Conservation (phyloP, 2,113 vertebrate species). For the Callithrix jacchus region DNA sequence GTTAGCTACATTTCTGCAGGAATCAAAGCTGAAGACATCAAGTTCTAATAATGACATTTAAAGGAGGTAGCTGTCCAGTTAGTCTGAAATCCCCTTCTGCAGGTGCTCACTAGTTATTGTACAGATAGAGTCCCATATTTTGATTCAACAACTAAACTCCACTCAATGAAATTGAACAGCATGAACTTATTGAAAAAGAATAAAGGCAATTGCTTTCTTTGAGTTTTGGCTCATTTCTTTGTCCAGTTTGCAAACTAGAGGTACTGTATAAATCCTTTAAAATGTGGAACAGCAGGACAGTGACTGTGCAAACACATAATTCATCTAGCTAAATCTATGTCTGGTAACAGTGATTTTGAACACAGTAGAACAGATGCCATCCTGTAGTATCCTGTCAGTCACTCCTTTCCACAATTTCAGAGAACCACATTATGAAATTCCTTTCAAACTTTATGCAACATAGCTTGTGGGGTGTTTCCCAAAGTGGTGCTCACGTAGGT, state of each 20-base stretch:
- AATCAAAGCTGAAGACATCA: not conserved
- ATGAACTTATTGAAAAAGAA: not conserved
- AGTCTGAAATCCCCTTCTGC: not conserved
- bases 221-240: not conserved
- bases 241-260: not conserved
- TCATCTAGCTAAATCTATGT: not conserved
- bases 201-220: not conserved
- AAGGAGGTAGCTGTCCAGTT: not conserved
- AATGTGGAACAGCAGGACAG: not conserved
- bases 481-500: not conserved
- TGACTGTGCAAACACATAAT: not conserved
- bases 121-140: not conserved
- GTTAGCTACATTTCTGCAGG: not conserved
- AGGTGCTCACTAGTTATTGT: not conserved
- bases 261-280: not conserved
- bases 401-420: not conserved
- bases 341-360: not conserved
- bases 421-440: conserved; percentile 12
- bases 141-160: not conserved
- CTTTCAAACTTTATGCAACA: not conserved
- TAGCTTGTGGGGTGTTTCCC: not conserved
- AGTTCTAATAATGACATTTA: not conserved
- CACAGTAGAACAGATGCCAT: not conserved
- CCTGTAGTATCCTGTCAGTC: not conserved
- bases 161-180: not conserved